Percentiles rank a stretch among this genome's conserved stretches.
These are phyloP conservation scores for Malacoctenus gilli DNA, from an alignment of 2,797 vertebrate genomes.

Conservation along the genomic window DNA sequence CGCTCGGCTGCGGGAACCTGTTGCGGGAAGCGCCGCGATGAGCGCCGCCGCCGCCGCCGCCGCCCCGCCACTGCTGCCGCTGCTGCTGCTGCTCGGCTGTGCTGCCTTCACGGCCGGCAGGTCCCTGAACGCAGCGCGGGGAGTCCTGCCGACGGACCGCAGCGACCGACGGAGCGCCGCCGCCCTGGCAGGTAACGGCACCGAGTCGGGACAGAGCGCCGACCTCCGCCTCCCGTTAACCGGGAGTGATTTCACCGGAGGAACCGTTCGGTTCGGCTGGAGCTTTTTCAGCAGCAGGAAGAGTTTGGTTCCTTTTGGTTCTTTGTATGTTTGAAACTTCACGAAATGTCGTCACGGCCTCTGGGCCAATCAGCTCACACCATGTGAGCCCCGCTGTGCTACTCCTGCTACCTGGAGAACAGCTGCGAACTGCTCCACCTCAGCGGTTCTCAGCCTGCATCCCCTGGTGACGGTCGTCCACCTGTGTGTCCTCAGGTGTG, in stretches of 20 bases:
- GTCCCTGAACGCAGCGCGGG: slow-evolving; percentile 60
- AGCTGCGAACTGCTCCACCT: no score
- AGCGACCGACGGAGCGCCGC: slow-evolving; percentile 9
- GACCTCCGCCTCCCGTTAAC: no score
- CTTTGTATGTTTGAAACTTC: no score
- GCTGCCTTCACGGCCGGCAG: slow-evolving; percentile 26
- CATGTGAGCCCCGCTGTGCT: no score
- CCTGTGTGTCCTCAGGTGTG: slow-evolving; percentile 56
- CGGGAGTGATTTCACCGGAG: no score
- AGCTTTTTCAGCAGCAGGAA: no score
- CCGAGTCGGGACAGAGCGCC: not conserved
- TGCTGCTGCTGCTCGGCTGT: slow-evolving; percentile 53
- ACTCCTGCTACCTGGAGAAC: no score
- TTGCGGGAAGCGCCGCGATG: slow-evolving; percentile 48
- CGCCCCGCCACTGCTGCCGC: slow-evolving; percentile 15
- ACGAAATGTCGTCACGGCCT: no score
- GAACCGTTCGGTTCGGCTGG: no score
- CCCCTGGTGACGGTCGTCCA: not conserved
- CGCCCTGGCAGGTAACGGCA: slow-evolving; percentile 26
- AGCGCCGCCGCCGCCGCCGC: not conserved
- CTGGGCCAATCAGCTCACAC: not conserved
- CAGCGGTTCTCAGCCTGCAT: no score
- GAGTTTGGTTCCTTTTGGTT: no score
- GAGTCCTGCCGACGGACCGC: slow-evolving; percentile 6
- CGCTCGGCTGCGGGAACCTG: slow-evolving; percentile 37